Percentiles rank a stretch among this genome's conserved stretches.
Evolutionary conservation across 2,113 vertebrate genomes (phyloP).

Genomic region (Hassar affinis): DNA sequence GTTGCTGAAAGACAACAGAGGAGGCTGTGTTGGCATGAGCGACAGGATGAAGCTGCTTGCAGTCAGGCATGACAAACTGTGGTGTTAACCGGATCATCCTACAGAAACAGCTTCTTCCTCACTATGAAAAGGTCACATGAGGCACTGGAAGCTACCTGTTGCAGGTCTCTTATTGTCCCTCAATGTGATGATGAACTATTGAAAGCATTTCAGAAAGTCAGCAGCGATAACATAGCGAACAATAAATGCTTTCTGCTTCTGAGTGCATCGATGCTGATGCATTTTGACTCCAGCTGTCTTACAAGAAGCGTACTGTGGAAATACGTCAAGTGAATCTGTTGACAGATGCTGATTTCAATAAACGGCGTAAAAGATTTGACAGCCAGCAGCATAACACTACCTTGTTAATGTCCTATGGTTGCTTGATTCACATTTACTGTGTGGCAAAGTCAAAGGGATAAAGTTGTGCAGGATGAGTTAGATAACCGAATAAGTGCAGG

Average conservation of each 20-base stretch:
- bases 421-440: background rate
- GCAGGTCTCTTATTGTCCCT: background rate
- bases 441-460: background rate
- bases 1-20: slow-evolving; percentile 67
- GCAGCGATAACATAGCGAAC: background rate
- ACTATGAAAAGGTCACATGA: background rate
- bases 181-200: background rate
- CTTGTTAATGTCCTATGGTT: background rate
- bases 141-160: background rate
- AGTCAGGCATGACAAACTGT: slow-evolving; percentile 50
- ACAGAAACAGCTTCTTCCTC: background rate
- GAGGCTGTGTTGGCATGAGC: slow-evolving; percentile 68
- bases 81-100: slow-evolving; percentile 27
- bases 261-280: background rate
- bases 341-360: slow-evolving; percentile 2
- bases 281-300: slow-evolving; percentile 9
- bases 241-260: slow-evolving; percentile 12
- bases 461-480: background rate
- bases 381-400: background rate
- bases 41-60: slow-evolving; percentile 62
- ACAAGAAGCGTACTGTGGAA: background rate
- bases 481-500: background rate
- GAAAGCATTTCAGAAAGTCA: background rate
- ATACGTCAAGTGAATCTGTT: slow-evolving; percentile 10
- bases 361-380: background rate